Percentiles rank a stretch among this genome's conserved stretches.
phyloP scores from a whole-genome alignment of 2,113 vertebrate species.

The Chascanopsetta lugubris region DNA sequence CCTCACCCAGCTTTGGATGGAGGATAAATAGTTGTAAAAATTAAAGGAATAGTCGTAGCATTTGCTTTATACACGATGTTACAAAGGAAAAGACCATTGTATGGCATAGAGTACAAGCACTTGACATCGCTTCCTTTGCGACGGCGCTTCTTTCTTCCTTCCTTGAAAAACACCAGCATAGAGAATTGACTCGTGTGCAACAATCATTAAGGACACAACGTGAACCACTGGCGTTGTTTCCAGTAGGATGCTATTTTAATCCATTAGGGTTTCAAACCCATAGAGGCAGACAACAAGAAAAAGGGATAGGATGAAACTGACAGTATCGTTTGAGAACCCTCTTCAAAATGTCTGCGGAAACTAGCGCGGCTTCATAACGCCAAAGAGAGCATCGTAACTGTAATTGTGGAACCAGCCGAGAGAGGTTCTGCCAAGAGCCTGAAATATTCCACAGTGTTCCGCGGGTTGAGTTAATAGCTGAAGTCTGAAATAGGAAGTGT shows the following conservation, averaged over 20 bases:
- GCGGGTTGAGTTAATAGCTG: constrained; percentile 13
- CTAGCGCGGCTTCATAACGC: not conserved
- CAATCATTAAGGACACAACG: constrained; percentile 48
- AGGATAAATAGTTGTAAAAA: constrained; percentile 42
- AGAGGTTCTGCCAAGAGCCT: not conserved
- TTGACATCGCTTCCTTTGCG: constrained; percentile 26
- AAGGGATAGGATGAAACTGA: too few species aligned
- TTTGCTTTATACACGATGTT: constrained; percentile 32
- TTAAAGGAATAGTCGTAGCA: constrained; percentile 42
- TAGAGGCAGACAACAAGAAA: too few species aligned
- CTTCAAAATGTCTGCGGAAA: not conserved
- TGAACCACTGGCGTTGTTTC: too few species aligned
- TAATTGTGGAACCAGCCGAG: not conserved
- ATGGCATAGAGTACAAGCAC: constrained; percentile 11
- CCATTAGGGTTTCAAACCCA: too few species aligned
- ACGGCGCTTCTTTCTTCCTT: constrained; percentile 44
- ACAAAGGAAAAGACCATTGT: constrained; percentile 27
- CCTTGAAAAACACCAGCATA: constrained; percentile 45
- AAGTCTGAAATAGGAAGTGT: constrained; percentile 16
- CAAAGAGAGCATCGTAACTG: not conserved
- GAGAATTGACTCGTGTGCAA: constrained; percentile 35
- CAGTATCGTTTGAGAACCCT: too few species aligned
- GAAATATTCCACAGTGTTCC: constrained; percentile 1
- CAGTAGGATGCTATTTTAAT: too few species aligned
- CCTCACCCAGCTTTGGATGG: constrained; percentile 44